Conservation (phyloP, 1,140 invertebrate species). For the Harpegnathos saltator region DNA sequence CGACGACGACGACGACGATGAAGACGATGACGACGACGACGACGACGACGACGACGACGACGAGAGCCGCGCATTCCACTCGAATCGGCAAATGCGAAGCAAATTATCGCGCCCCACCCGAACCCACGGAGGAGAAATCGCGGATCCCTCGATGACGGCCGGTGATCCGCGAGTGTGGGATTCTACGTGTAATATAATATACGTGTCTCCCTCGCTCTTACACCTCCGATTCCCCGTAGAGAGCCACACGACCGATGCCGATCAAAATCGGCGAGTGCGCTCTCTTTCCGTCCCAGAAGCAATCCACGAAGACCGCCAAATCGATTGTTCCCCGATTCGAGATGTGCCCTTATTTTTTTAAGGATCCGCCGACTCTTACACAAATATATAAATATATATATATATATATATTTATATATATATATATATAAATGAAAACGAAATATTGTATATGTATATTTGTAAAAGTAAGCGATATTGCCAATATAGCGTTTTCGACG, state of each 20-base stretch:
- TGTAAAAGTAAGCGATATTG: constrained; percentile 78
- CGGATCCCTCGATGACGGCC: constrained; percentile 42
- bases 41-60: constrained; percentile 65
- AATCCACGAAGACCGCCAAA: constrained; percentile 52
- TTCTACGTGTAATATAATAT: constrained; percentile 82
- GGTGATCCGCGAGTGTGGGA: constrained; percentile 75
- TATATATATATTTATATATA: constrained; percentile 62
- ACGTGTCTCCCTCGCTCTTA: constrained; percentile 60
- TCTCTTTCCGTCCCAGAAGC: constrained; percentile 26
- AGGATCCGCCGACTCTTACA: constrained; percentile 66
- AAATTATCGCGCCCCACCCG: constrained; percentile 35
- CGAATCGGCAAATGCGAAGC: constrained; percentile 7
- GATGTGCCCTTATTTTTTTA: constrained; percentile 67
- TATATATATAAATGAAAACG: constrained; percentile 69
- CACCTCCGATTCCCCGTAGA: constrained; percentile 48
- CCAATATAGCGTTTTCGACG: constrained; percentile 72
- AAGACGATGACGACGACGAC: constrained; percentile 9
- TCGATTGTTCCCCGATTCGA: constrained; percentile 42
- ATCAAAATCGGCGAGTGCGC: constrained; percentile 27
- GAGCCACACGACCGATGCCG: constrained; percentile 44
- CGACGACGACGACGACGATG: background rate
- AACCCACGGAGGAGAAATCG: constrained; percentile 49
- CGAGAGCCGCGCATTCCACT: constrained; percentile 55
- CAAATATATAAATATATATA: constrained; percentile 63
- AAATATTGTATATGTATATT: constrained; percentile 78